Percentiles rank a stretch among this genome's conserved stretches.
Conservation (phyloP, 2,113 vertebrate genomes). For the Phalacrocorax carbo region DNA sequence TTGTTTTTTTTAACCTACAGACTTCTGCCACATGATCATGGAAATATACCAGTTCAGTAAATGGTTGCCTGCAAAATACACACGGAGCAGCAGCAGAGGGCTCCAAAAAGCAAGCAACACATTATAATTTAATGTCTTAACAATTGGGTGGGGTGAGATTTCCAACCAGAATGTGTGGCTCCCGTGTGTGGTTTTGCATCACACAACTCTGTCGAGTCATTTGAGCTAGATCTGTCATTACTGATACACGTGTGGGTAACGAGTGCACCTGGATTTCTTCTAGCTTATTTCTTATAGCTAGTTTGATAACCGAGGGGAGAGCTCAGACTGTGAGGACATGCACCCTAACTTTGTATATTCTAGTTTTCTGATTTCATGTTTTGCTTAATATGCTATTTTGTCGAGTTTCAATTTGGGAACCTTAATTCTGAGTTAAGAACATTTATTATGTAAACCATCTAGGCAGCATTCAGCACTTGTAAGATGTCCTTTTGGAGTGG, state of each 20-base stretch:
- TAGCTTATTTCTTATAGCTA: neutral
- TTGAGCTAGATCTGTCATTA: neutral
- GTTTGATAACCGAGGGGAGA: neutral
- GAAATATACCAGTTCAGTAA: neutral
- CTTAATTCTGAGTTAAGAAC: neutral
- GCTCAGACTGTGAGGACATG: neutral
- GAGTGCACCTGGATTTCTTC: neutral
- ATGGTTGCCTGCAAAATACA: neutral
- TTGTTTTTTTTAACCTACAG: neutral
- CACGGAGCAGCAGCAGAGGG: constrained; percentile 24
- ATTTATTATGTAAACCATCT: neutral
- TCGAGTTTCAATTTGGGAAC: neutral
- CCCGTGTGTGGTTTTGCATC: neutral
- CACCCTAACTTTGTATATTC: neutral
- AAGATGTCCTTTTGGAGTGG: neutral
- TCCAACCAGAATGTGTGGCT: neutral
- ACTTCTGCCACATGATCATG: neutral
- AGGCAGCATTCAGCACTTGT: neutral
- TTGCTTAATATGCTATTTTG: neutral
- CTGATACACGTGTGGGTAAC: neutral
- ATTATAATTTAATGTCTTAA: neutral
- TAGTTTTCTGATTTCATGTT: neutral
- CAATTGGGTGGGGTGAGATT: neutral
- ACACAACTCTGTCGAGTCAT: neutral
- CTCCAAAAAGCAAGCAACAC: constrained; percentile 18